These are phyloP conservation scores for Pseudonaja textilis DNA, from an alignment of 2,113 vertebrate genomes.

Conservation along the genomic window DNA sequence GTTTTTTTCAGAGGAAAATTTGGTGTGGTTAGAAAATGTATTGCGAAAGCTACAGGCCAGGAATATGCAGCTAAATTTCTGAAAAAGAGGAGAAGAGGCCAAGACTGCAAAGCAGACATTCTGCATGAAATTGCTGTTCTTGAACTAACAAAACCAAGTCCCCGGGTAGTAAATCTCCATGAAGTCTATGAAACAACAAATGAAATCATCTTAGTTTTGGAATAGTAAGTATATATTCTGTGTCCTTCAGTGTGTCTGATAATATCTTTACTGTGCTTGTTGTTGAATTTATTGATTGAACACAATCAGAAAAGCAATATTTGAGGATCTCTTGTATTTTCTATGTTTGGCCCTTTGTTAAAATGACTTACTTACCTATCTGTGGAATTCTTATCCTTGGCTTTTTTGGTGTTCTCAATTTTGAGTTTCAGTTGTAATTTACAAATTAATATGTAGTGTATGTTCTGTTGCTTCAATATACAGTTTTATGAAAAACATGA, in stretches of 20 bases:
- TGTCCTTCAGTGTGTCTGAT: neutral
- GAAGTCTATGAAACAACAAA: conserved; percentile 89
- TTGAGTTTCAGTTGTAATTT: neutral
- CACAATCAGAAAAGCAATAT: neutral
- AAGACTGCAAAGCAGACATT: conserved; percentile 90
- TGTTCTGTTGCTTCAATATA: neutral
- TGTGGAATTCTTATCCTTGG: neutral
- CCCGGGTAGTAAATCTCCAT: conserved; percentile 86
- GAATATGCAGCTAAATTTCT: conserved; percentile 94
- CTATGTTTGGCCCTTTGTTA: neutral
- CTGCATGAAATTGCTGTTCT: conserved; percentile 93
- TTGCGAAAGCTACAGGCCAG: conserved; percentile 87
- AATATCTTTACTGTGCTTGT: neutral
- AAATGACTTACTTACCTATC: neutral
- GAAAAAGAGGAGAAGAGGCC: conserved; percentile 88
- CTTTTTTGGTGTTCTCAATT: neutral
- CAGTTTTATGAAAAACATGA: neutral
- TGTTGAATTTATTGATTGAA: neutral
- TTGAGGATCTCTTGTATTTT: neutral
- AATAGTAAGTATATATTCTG: conserved; percentile 84
- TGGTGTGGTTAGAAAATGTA: conserved; percentile 89
- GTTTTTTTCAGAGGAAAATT: conserved; percentile 82
- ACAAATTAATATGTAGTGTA: neutral
- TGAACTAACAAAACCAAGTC: conserved; percentile 80
- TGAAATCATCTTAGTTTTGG: conserved; percentile 88